phyloP scores from a whole-genome alignment of 1,140 invertebrate species.

The Ceratoteleas bidentatus region DNA sequence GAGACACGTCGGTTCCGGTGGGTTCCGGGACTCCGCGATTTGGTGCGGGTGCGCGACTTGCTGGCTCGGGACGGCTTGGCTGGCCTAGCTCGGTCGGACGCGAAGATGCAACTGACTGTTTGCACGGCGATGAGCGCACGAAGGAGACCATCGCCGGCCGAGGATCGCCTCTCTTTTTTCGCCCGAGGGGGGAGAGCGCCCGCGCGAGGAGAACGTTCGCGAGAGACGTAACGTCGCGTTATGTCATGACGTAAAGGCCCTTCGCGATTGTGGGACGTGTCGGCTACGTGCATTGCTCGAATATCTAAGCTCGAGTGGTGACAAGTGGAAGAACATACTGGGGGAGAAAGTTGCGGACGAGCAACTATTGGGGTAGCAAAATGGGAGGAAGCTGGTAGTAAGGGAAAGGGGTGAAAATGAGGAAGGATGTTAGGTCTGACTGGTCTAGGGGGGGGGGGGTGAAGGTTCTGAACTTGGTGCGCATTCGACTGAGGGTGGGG shows the following conservation, averaged over 20 bases:
- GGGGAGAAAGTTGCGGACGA: slow-evolving; percentile 38
- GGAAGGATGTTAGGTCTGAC: too few relatives aligned
- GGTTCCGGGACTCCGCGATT: slow-evolving; percentile 54
- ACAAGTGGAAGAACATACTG: slow-evolving; percentile 51
- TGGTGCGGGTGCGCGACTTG: too few relatives aligned
- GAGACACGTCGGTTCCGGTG: not conserved
- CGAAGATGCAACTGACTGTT: slow-evolving; percentile 67
- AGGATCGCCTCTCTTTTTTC: slow-evolving; percentile 64
- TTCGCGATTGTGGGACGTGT: slow-evolving; percentile 59
- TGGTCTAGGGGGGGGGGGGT: too few relatives aligned
- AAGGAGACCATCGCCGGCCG: slow-evolving; percentile 54
- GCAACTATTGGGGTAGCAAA: too few relatives aligned
- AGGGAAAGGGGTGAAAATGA: too few relatives aligned
- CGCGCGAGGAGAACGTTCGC: slow-evolving; percentile 60
- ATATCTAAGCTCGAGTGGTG: slow-evolving; percentile 48
- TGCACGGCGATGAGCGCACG: slow-evolving; percentile 53
- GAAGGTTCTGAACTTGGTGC: too few relatives aligned
- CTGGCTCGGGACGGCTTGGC: too few relatives aligned
- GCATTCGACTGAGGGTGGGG: too few relatives aligned
- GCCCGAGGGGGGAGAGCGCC: slow-evolving; percentile 47
- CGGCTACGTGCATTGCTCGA: slow-evolving; percentile 67
- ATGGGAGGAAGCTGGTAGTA: slow-evolving; percentile 21
- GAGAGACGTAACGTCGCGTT: slow-evolving; percentile 68
- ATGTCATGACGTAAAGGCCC: slow-evolving; percentile 67
- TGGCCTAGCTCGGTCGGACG: slow-evolving; percentile 59